Evolutionary conservation across 2,797 vertebrate species (phyloP).

Genomic region (Macrochelys suwanniensis): DNA sequence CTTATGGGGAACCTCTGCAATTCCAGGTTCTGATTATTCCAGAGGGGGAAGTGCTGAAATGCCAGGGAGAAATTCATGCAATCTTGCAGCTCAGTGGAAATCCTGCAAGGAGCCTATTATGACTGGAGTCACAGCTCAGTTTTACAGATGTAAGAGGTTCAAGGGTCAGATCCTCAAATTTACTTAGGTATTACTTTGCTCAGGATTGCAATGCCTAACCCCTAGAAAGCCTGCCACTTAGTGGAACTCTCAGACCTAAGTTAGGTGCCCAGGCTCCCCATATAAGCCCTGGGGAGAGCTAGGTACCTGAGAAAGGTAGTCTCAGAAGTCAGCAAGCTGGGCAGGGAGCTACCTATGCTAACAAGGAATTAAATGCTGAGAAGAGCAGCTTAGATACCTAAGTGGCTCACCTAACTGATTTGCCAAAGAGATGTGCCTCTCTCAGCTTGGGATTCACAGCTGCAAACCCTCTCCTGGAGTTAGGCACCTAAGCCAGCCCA

Average conservation of each 20-base stretch:
- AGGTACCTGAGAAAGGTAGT: neutral
- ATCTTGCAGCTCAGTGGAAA: neutral
- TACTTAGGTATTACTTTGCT: neutral
- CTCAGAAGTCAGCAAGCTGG: neutral
- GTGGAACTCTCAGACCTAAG: neutral
- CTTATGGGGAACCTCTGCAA: neutral
- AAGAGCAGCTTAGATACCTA: neutral
- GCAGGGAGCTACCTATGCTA: neutral
- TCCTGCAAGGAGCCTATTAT: neutral
- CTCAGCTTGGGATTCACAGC: neutral
- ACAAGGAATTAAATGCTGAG: neutral
- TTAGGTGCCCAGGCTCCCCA: neutral
- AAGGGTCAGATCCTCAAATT: neutral
- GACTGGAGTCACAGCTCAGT: neutral
- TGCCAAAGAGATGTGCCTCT: neutral
- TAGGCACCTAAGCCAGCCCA: neutral
- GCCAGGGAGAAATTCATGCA: rapidly evolving
- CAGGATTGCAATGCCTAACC: neutral
- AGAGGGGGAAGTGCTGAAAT: neutral
- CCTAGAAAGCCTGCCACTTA: neutral
- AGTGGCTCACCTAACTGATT: neutral
- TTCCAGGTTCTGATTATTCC: neutral
- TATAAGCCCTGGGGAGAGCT: neutral
- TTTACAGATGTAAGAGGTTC: neutral
- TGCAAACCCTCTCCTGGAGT: neutral